phyloP scores from a whole-genome alignment of 2,113 vertebrate genomes.

The Rhabdomys dilectus region DNA sequence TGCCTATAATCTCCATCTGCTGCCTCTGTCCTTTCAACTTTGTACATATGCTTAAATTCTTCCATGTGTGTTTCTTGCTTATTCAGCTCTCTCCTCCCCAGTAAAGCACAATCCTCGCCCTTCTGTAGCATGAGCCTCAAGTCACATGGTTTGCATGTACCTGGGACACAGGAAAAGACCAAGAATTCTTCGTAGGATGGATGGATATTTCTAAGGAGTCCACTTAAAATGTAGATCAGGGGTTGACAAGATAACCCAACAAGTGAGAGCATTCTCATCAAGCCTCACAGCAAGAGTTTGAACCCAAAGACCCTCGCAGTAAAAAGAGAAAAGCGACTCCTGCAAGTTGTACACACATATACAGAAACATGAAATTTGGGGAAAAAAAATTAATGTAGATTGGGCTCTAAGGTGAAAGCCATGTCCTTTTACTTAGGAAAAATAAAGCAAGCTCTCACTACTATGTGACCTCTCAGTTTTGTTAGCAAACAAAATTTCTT shows the following conservation, averaged over 20 bases:
- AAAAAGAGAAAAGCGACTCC: neutral
- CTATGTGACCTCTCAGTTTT: neutral
- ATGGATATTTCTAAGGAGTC: neutral
- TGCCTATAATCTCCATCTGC: neutral
- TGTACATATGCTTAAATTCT: neutral
- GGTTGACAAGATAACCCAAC: neutral
- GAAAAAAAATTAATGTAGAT: neutral
- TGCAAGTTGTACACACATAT: neutral
- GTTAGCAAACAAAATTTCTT: constrained; percentile 45
- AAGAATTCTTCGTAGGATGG: neutral
- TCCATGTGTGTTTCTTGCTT: neutral
- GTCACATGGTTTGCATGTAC: neutral
- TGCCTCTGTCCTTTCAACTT: neutral
- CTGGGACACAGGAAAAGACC: neutral
- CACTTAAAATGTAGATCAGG: neutral
- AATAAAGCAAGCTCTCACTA: neutral
- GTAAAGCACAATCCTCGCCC: neutral
- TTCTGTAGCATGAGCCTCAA: too few relatives aligned
- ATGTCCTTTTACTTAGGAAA: neutral
- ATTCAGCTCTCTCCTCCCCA: neutral
- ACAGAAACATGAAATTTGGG: neutral
- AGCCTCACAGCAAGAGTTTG: neutral
- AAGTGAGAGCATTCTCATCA: neutral
- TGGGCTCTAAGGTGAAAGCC: neutral
- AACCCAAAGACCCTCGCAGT: neutral